phyloP scores from a whole-genome alignment of 2,113 vertebrate genomes.

The Sinocyclocheilus rhinocerous region DNA sequence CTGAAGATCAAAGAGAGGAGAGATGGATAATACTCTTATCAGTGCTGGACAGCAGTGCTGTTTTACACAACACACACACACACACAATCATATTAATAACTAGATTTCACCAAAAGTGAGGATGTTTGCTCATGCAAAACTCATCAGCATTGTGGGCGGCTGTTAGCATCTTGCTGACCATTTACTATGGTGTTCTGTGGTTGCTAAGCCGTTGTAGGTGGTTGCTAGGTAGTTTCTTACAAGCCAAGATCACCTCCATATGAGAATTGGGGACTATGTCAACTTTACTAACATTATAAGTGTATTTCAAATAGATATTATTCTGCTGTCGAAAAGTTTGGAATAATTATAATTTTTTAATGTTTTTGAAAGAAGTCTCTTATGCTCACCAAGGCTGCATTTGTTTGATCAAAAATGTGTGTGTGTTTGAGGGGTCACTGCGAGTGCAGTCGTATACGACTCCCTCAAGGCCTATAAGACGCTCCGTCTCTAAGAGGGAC shows the following conservation, averaged over 20 bases:
- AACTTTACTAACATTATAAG: background rate
- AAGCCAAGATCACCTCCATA: background rate
- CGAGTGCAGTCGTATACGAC: background rate
- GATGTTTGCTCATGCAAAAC: background rate
- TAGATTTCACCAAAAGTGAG: background rate
- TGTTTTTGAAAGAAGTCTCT: no score
- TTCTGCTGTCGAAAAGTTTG: background rate
- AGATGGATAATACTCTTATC: slow-evolving; percentile 74
- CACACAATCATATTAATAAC: background rate
- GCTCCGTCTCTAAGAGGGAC: background rate
- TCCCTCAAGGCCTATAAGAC: slow-evolving; percentile 1
- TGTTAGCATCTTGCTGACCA: background rate
- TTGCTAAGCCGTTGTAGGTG: background rate
- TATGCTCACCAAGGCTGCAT: no score
- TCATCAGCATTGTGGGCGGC: background rate
- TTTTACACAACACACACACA: slow-evolving; percentile 38
- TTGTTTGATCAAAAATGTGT: no score
- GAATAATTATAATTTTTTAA: no score
- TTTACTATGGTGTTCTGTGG: background rate
- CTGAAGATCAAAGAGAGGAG: slow-evolving; percentile 57
- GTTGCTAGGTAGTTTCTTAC: background rate
- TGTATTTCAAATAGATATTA: background rate
- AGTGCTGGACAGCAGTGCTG: slow-evolving; percentile 68
- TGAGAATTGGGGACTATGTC: no score
- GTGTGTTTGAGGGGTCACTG: background rate